A percentile compares a stretch with the other conserved stretches of the same genome.
Conservation (phyloP, 30 jellyfish, hydroid and myxozoan species). For the Chironex yamaguchii region DNA sequence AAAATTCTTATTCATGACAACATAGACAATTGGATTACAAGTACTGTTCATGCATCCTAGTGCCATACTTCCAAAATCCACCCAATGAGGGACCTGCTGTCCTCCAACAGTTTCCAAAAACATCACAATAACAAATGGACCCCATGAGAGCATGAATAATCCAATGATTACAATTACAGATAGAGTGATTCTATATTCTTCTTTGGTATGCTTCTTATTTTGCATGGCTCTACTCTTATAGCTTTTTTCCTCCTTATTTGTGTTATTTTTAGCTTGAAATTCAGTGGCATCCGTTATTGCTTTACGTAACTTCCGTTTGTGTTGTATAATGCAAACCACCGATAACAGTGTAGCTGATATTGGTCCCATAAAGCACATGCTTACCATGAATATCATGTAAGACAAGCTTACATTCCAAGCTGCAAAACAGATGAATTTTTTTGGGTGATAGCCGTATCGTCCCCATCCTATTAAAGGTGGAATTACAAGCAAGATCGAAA, state of each 20-base stretch:
- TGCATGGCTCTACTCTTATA: background rate
- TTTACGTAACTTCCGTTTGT: background rate
- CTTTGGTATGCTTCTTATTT: background rate
- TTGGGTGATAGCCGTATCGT: slow-evolving; percentile 33
- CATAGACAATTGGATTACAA: slow-evolving; percentile 59
- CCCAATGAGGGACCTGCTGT: slow-evolving; percentile 37
- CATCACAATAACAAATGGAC: slow-evolving; percentile 83
- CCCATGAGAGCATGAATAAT: slow-evolving; percentile 77
- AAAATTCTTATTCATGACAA: slow-evolving; percentile 54
- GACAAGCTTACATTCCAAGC: slow-evolving; percentile 62
- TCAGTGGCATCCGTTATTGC: background rate
- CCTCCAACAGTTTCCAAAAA: slow-evolving; percentile 35
- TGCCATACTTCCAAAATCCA: slow-evolving; percentile 17
- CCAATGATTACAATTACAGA: slow-evolving; percentile 41
- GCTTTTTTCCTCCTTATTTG: background rate
- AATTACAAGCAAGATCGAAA: slow-evolving; percentile 37
- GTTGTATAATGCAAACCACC: slow-evolving; percentile 12
- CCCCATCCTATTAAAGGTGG: slow-evolving; percentile 83
- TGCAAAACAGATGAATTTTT: slow-evolving; percentile 67
- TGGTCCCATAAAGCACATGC: slow-evolving; percentile 79
- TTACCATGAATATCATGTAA: slow-evolving; percentile 74
- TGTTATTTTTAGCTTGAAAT: too few species aligned
- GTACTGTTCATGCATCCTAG: slow-evolving; percentile 76
- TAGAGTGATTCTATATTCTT: slow-evolving; percentile 54
- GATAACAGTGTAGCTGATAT: slow-evolving; percentile 64